Conservation (phyloP, 2,113 vertebrate genomes). For the Percopsis transmontana region DNA sequence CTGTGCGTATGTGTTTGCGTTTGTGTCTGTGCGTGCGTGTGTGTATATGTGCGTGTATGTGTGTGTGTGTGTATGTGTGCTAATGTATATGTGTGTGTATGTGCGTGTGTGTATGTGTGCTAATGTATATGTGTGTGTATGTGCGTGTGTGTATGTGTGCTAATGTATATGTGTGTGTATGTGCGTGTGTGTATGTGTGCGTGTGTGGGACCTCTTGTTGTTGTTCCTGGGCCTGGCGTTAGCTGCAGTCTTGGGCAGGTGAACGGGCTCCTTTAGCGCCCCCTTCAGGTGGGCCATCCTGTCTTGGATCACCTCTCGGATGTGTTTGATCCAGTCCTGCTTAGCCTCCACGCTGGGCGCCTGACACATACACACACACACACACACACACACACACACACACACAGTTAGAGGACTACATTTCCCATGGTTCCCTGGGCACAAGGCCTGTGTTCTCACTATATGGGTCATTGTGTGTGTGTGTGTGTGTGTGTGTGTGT, state of each 20-base stretch:
- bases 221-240: conserved; percentile 91
- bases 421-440: too few species aligned
- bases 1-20: not conserved
- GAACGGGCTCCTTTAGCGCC: conserved; percentile 95
- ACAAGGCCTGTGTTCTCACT: too few species aligned
- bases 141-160: too few species aligned
- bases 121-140: too few species aligned
- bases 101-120: conserved; percentile 6
- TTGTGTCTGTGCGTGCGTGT: too few species aligned
- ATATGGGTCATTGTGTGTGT: not conserved
- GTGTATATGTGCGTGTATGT: too few species aligned
- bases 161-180: too few species aligned
- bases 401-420: not conserved
- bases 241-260: conserved; percentile 87
- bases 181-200: not conserved
- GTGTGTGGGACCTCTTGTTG: conserved; percentile 83
- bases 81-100: too few species aligned
- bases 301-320: conserved; percentile 98
- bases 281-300: conserved; percentile 98
- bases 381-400: not conserved
- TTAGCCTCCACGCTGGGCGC: conserved; percentile 94
- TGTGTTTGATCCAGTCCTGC: conserved; percentile 99
- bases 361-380: conserved; percentile 61
- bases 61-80: too few species aligned
- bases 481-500: not conserved